A percentile compares a stretch with the other conserved stretches of the same genome.
These are phyloP conservation scores for Pangasianodon gigas DNA, from an alignment of 2,113 vertebrate genomes.

Conservation along the genomic window DNA sequence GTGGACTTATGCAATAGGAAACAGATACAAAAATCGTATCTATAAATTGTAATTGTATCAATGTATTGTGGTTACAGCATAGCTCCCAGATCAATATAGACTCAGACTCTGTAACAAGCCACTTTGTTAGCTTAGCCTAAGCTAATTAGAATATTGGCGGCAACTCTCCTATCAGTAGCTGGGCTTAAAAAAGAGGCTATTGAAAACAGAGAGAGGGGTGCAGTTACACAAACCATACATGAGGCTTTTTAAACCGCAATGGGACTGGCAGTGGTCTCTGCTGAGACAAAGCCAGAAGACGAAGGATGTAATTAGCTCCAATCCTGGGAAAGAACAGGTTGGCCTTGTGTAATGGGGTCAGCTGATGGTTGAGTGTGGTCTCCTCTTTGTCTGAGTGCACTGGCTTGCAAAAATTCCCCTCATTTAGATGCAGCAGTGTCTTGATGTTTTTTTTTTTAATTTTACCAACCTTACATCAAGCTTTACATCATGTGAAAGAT, in stretches of 20 bases:
- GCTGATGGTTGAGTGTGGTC: constrained; percentile 40
- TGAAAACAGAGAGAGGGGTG: constrained; percentile 50
- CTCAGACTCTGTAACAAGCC: constrained; percentile 67
- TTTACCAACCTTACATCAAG: background rate
- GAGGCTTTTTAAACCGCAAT: constrained; percentile 39
- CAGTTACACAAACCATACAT: constrained; percentile 28
- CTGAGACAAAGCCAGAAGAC: constrained; percentile 44
- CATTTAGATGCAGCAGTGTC: constrained; percentile 39
- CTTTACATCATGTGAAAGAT: constrained; percentile 10
- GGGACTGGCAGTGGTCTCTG: constrained; percentile 12
- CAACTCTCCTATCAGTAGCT: constrained; percentile 70
- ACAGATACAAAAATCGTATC: no score
- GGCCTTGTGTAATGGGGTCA: constrained; percentile 61
- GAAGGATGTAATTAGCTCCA: constrained; percentile 63
- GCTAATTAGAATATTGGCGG: constrained; percentile 74
- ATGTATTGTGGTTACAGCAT: constrained; percentile 66
- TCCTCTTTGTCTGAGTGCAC: constrained; percentile 35
- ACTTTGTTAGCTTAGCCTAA: constrained; percentile 70
- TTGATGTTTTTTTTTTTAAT: constrained; percentile 14
- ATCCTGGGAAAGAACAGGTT: constrained; percentile 55
- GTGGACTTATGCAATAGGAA: background rate
- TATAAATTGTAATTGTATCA: constrained; percentile 47
- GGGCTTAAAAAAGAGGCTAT: constrained; percentile 68
- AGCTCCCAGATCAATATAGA: constrained; percentile 65
- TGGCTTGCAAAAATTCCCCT: constrained; percentile 34